These are phyloP conservation scores for Pteronotus mesoamericanus DNA, from an alignment of 2,797 vertebrate species.

Conservation along the genomic window DNA sequence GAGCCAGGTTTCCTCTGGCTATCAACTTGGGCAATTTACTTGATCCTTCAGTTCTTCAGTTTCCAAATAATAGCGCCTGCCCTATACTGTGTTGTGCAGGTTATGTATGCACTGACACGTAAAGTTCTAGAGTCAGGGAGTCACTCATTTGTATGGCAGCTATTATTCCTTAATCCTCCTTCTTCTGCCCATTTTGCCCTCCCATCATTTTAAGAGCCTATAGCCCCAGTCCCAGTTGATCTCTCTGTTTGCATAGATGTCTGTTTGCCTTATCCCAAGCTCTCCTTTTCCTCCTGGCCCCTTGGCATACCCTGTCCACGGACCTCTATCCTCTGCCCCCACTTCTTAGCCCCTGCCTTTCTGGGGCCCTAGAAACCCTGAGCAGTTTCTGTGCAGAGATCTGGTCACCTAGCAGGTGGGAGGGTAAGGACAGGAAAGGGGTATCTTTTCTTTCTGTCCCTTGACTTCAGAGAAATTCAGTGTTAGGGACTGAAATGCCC, in stretches of 20 bases:
- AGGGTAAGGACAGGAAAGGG: background rate
- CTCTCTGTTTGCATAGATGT: background rate
- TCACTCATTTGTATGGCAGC: background rate
- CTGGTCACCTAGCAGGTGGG: background rate
- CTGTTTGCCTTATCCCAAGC: background rate
- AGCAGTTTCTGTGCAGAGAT: background rate
- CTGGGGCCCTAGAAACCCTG: background rate
- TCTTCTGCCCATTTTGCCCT: background rate
- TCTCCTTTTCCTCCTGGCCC: background rate
- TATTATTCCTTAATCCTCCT: background rate
- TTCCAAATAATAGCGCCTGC: background rate
- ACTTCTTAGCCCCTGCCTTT: background rate
- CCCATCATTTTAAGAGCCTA: background rate
- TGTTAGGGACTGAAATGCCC: background rate
- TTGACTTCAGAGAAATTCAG: background rate
- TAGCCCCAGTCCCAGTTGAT: background rate
- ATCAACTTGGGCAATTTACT: background rate
- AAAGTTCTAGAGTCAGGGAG: background rate
- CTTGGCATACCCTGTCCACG: background rate
- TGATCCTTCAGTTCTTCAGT: background rate
- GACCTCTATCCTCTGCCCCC: background rate
- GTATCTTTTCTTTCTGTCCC: background rate
- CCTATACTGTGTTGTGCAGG: background rate
- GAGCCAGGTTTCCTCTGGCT: background rate
- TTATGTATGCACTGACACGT: background rate